A percentile compares a stretch with the other conserved stretches of the same genome.
phyloP scores from a whole-genome alignment of 2,888 invertebrate genomes.

The Papilio elwesi region DNA sequence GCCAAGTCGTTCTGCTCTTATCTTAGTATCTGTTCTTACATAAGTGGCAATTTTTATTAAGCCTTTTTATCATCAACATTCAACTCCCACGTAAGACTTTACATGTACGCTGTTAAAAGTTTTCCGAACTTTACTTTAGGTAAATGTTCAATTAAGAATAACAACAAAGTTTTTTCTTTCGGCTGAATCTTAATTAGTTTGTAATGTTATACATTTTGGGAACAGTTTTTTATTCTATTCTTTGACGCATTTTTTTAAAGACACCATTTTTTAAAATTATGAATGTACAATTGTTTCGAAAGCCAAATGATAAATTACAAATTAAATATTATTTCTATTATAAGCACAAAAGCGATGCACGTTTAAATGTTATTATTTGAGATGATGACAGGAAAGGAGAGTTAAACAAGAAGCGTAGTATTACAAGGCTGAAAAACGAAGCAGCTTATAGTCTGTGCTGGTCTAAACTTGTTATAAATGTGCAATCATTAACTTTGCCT shows the following conservation, averaged over 20 bases:
- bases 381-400: background rate
- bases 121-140: no score
- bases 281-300: no score
- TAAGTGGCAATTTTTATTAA: conserved; percentile 15
- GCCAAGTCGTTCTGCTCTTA: no score
- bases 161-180: background rate
- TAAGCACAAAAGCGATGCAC: no score
- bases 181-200: background rate
- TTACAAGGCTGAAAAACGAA: background rate
- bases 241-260: no score
- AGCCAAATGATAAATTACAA: no score
- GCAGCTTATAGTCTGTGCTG: background rate
- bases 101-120: background rate
- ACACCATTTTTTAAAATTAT: no score
- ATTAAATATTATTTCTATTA: no score
- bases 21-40: background rate
- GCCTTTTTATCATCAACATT: background rate
- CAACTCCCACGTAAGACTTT: background rate
- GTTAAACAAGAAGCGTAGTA: background rate
- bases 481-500: no score
- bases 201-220: background rate
- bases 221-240: background rate
- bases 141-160: background rate
- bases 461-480: background rate
- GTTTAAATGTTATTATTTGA: no score